These are phyloP conservation scores for Oscheius sp. DNA, from an alignment of 2,888 invertebrate species.

Conservation along the genomic window DNA sequence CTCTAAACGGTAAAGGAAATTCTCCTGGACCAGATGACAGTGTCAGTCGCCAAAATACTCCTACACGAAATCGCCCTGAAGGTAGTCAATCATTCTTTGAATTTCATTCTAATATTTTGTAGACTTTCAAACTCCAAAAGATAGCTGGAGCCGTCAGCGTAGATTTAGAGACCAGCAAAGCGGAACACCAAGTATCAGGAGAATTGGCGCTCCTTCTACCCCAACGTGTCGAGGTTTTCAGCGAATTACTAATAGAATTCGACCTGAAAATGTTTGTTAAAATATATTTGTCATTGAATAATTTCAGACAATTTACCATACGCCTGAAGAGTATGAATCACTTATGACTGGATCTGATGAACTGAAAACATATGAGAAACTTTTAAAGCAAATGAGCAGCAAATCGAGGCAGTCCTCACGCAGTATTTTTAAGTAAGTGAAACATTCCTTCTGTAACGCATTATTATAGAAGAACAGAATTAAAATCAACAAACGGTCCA, in stretches of 20 bases:
- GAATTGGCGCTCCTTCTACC: too few species aligned
- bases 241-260: too few species aligned
- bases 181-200: too few species aligned
- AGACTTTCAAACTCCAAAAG: conserved; percentile 7
- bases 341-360: neutral
- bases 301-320: neutral
- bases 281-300: too few species aligned
- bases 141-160: neutral
- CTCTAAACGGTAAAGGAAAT: conserved; percentile 4
- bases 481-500: too few species aligned
- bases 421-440: too few species aligned
- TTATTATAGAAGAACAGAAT: too few species aligned
- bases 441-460: too few species aligned
- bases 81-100: neutral
- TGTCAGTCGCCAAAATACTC: conserved; percentile 33
- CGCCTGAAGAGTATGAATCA: neutral
- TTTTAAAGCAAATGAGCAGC: neutral
- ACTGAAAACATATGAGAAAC: neutral
- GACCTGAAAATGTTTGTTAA: too few species aligned
- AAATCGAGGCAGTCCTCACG: too few species aligned
- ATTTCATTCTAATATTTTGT: neutral
- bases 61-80: neutral
- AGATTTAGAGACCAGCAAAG: neutral
- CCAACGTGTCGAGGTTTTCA: too few species aligned
- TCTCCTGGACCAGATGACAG: conserved; percentile 43